These are phyloP conservation scores for Hirtodrosophila confusa DNA, from an alignment of 2,888 invertebrate genomes.

Conservation along the genomic window DNA sequence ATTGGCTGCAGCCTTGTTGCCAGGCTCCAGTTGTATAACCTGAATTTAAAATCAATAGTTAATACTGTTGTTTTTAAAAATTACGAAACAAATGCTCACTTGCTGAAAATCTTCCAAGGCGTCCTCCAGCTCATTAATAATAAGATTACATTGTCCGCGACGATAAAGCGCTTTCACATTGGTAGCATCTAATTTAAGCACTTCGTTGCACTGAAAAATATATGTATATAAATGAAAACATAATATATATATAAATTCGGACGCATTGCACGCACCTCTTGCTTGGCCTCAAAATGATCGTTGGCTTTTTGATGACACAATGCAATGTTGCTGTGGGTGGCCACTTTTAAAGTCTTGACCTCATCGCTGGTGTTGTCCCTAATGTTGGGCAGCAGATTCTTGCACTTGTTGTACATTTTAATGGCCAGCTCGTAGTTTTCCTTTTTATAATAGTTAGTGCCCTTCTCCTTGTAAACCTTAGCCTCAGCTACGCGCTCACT, in stretches of 20 bases:
- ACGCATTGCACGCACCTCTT: slow-evolving; percentile 85
- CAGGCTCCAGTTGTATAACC: slow-evolving; percentile 91
- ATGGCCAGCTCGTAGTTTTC: slow-evolving; percentile 91
- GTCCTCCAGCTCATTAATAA: slow-evolving; percentile 90
- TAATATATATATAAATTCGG: not conserved
- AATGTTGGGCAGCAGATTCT: slow-evolving; percentile 71
- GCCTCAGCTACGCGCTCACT: slow-evolving; percentile 92
- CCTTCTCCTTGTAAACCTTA: slow-evolving; percentile 93
- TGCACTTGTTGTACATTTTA: slow-evolving; percentile 93
- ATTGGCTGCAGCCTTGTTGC: slow-evolving; percentile 94
- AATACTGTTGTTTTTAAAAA: not conserved
- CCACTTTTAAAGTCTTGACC: slow-evolving; percentile 86
- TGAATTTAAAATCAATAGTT: slow-evolving; percentile 16
- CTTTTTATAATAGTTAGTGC: slow-evolving; percentile 94
- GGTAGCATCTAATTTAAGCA: slow-evolving; percentile 89
- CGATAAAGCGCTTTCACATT: slow-evolving; percentile 96
- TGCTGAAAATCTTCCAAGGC: slow-evolving; percentile 92
- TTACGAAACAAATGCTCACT: slow-evolving; percentile 36
- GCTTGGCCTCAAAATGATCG: slow-evolving; percentile 88
- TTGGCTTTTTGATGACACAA: slow-evolving; percentile 91
- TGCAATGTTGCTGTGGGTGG: slow-evolving; percentile 92
- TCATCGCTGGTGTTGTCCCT: slow-evolving; percentile 83
- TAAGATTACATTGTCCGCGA: slow-evolving; percentile 91
- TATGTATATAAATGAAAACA: not conserved
- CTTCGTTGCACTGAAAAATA: slow-evolving; percentile 87